phyloP scores from a whole-genome alignment of 2,113 vertebrate species.

The Odocoileus virginianus region DNA sequence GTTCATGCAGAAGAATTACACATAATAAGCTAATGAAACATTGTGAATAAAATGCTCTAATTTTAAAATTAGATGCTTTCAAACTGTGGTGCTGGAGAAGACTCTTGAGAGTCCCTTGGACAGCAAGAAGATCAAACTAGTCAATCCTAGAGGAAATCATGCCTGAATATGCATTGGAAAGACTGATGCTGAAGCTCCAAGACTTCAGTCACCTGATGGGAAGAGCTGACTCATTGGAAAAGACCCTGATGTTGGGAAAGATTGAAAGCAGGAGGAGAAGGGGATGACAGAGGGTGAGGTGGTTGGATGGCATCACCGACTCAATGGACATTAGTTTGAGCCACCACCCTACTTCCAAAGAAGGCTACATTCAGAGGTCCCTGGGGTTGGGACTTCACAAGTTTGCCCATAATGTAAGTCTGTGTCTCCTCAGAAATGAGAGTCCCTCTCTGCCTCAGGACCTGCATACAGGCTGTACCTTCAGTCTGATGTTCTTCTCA shows the following conservation, averaged over 20 bases:
- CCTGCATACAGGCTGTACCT: fast-evolving
- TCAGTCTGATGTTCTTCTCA: background rate
- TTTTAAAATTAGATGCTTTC: background rate
- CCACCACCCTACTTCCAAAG: background rate
- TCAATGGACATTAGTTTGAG: background rate
- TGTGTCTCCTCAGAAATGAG: background rate
- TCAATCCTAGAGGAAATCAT: background rate
- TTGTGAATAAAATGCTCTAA: background rate
- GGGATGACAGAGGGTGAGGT: background rate
- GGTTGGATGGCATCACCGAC: background rate
- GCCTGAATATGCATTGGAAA: background rate
- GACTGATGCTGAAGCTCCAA: background rate
- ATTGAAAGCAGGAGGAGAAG: background rate
- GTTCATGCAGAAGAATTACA: background rate
- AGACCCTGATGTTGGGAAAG: background rate
- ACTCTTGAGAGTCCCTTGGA: background rate
- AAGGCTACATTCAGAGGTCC: background rate
- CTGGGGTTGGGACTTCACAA: background rate
- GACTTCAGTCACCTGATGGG: background rate
- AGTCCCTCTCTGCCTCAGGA: background rate
- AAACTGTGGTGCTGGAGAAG: background rate
- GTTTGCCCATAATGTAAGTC: background rate
- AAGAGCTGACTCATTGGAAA: background rate
- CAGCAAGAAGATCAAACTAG: background rate
- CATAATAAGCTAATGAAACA: background rate